These are phyloP conservation scores for Araneus ventricosus DNA, from an alignment of 1,140 invertebrate species.

Conservation along the genomic window DNA sequence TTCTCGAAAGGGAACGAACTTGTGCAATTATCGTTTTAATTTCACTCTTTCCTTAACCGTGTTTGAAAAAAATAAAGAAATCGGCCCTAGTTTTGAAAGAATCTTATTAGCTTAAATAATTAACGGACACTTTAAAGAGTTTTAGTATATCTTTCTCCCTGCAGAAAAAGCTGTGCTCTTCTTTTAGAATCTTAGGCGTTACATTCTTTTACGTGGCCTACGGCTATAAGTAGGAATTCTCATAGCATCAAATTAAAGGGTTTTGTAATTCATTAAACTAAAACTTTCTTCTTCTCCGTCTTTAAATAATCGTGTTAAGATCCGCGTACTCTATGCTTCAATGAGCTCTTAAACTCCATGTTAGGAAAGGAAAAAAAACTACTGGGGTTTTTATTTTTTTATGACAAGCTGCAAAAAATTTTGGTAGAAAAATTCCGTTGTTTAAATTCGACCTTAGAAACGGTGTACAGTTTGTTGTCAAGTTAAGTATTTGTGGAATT, in stretches of 20 bases:
- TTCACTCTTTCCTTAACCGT: slow-evolving; percentile 49
- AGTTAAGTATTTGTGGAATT: not conserved
- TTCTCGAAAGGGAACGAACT: not conserved
- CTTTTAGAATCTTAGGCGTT: not conserved
- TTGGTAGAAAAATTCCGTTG: not conserved
- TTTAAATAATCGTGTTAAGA: slow-evolving; percentile 64
- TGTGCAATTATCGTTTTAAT: slow-evolving; percentile 71
- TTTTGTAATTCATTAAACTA: slow-evolving; percentile 73
- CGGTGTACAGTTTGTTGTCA: not conserved
- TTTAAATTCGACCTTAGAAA: not conserved
- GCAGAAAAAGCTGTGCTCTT: not conserved
- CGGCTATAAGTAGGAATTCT: not conserved
- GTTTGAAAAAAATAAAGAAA: slow-evolving; percentile 41
- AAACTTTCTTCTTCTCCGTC: slow-evolving; percentile 14
- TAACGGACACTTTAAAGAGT: slow-evolving; percentile 55
- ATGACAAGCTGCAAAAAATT: not conserved
- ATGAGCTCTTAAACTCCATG: slow-evolving; percentile 16
- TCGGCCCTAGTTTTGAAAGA: slow-evolving; percentile 34
- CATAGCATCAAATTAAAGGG: slow-evolving; percentile 46
- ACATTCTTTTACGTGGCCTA: not conserved
- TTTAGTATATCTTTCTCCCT: slow-evolving; percentile 43
- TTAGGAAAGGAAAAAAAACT: not conserved
- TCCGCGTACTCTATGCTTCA: not conserved
- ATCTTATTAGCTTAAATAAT: slow-evolving; percentile 72
- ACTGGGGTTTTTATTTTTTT: not conserved